These are phyloP conservation scores for Carlito syrichta DNA, from an alignment of 2,113 vertebrate species.

Conservation along the genomic window DNA sequence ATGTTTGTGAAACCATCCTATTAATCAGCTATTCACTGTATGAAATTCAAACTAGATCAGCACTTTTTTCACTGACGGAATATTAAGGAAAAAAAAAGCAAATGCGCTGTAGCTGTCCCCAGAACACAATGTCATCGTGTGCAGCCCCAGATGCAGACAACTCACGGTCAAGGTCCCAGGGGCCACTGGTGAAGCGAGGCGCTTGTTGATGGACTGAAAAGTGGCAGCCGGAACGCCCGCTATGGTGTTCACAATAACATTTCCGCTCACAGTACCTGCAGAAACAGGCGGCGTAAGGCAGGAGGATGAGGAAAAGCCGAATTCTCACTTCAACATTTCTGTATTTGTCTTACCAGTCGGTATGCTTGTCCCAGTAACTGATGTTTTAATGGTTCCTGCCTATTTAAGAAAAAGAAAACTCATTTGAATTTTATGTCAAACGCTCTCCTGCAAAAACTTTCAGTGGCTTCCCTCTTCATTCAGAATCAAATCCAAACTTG, in stretches of 20 bases:
- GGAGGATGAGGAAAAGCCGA: rapidly evolving
- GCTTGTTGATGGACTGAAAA: conserved; percentile 95
- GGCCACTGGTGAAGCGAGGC: conserved; percentile 91
- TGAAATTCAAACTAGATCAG: neutral
- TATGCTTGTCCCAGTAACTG: conserved; percentile 91
- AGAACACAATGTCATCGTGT: rapidly evolving
- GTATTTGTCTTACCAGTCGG: conserved; percentile 87
- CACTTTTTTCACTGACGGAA: neutral
- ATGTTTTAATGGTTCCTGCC: conserved; percentile 94
- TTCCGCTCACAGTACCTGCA: conserved; percentile 93
- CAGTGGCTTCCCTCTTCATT: too few relatives aligned
- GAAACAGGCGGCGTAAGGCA: conserved; percentile 28
- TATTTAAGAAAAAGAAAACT: conserved; percentile 76
- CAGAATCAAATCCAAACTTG: neutral
- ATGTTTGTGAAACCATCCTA: neutral
- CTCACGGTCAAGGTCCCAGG: conserved; percentile 91
- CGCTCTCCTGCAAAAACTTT: too few relatives aligned
- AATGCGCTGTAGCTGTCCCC: too few relatives aligned
- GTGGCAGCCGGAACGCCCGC: conserved; percentile 91
- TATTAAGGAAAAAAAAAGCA: neutral
- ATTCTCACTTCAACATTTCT: rapidly evolving
- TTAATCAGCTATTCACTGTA: neutral
- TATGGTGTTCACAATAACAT: conserved; percentile 95
- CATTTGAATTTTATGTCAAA: neutral
- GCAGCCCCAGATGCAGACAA: neutral